These are phyloP conservation scores for Oreotragus oreotragus DNA, from an alignment of 2,113 vertebrate species.

Conservation along the genomic window DNA sequence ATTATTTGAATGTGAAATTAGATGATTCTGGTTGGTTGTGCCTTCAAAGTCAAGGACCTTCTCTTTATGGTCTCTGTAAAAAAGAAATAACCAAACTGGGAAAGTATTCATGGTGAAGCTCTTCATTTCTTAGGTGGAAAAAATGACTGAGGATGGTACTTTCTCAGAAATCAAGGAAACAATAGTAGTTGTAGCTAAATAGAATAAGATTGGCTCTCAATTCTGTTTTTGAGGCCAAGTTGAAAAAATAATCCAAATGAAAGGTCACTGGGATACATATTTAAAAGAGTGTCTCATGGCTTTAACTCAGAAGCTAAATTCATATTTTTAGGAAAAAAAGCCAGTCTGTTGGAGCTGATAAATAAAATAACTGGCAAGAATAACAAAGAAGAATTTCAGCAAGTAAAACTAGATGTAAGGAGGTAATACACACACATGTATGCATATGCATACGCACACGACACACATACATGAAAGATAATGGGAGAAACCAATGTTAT, in stretches of 20 bases:
- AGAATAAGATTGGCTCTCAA: conserved; percentile 35
- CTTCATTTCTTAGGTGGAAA: neutral
- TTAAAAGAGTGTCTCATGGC: conserved; percentile 30
- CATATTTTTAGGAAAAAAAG: conserved; percentile 31
- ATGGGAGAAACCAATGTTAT: neutral
- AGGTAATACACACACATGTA: neutral
- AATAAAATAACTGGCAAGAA: conserved; percentile 42
- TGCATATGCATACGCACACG: neutral
- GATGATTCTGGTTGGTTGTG: neutral
- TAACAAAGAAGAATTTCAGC: conserved; percentile 9
- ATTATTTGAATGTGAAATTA: conserved; percentile 34
- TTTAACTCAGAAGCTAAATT: conserved; percentile 52
- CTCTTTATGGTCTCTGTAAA: neutral
- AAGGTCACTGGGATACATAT: conserved; percentile 4
- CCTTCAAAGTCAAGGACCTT: conserved; percentile 11
- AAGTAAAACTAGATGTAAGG: neutral
- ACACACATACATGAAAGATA: neutral
- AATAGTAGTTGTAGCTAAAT: neutral
- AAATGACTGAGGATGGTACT: neutral
- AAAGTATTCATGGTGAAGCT: conserved; percentile 20
- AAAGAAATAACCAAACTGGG: neutral
- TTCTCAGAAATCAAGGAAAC: conserved; percentile 28
- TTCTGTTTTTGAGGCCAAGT: conserved; percentile 33
- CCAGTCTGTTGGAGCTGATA: conserved; percentile 4
- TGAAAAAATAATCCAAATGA: conserved; percentile 42